These are phyloP conservation scores for Bombus affinis DNA, from an alignment of 1,140 invertebrate species.

Conservation along the genomic window DNA sequence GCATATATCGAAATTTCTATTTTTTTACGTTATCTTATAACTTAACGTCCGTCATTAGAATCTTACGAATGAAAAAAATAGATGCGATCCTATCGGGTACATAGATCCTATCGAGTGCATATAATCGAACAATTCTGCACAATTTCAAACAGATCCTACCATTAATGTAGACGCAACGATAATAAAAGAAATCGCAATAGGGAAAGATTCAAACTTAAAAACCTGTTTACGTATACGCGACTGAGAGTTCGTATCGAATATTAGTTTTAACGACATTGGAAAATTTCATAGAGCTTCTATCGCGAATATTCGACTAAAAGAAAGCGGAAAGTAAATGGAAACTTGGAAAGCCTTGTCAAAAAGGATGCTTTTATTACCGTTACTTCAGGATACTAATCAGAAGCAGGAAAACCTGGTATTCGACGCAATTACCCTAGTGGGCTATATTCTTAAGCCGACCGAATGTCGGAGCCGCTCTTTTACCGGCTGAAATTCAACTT, in stretches of 20 bases:
- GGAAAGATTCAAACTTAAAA: too few relatives aligned
- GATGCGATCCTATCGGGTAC: too few relatives aligned
- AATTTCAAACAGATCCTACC: too few relatives aligned
- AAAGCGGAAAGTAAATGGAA: background rate
- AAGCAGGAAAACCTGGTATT: background rate
- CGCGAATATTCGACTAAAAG: background rate
- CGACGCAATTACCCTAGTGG: constrained; percentile 29
- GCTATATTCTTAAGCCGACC: background rate
- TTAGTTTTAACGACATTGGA: background rate
- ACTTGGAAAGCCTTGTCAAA: background rate
- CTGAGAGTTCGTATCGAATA: background rate
- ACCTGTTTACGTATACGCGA: too few relatives aligned
- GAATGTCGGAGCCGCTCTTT: constrained; percentile 12
- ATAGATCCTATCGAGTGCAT: too few relatives aligned
- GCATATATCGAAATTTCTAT: too few relatives aligned
- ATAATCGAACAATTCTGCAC: too few relatives aligned
- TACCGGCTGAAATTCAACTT: constrained; percentile 53
- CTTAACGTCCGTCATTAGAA: too few relatives aligned
- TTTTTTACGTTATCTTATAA: too few relatives aligned
- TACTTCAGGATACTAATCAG: background rate
- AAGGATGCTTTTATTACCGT: background rate
- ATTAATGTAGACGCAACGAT: too few relatives aligned
- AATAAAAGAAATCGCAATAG: too few relatives aligned
- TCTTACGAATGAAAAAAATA: too few relatives aligned
- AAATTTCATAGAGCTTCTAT: background rate